These are phyloP conservation scores for Disparrhopalites patrizii DNA, from an alignment of 2,888 invertebrate genomes.

Conservation along the genomic window DNA sequence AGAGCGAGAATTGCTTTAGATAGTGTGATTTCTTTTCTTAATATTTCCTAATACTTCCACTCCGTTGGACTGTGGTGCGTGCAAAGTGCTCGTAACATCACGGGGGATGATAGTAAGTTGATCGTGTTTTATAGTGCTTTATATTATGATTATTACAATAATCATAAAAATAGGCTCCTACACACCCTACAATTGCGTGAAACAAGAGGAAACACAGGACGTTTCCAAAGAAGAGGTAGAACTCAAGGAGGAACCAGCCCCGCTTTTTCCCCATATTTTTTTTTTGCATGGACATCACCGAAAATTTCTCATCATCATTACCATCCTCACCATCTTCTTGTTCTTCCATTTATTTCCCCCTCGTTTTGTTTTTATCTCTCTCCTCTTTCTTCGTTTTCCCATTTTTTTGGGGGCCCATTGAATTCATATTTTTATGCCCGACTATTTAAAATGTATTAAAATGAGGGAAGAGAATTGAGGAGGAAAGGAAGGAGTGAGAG, in stretches of 20 bases:
- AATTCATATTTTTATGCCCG: no score
- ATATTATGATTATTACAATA: conserved; percentile 4
- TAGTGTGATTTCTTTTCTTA: background rate
- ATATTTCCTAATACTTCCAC: background rate
- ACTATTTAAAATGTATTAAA: no score
- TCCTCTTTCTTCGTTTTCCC: background rate
- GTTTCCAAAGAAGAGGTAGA: no score
- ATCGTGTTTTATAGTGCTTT: conserved; percentile 26
- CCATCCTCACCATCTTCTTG: conserved; percentile 6
- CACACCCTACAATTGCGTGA: no score
- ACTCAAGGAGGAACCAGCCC: background rate
- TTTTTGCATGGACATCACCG: conserved; percentile 4
- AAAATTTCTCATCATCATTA: background rate
- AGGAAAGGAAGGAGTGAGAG: no score
- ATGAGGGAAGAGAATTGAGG: no score
- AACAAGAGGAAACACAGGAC: no score
- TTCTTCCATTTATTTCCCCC: background rate
- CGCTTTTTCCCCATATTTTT: no score
- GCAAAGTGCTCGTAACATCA: conserved; percentile 26
- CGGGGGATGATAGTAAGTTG: conserved; percentile 14
- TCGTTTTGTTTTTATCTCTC: background rate
- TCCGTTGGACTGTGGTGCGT: conserved; percentile 19
- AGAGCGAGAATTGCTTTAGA: background rate
- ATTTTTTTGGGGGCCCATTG: no score
- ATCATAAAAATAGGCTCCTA: background rate